Evolutionary conservation across 2,888 invertebrate species (phyloP).

Genomic region (Polylopha cassiicola): DNA sequence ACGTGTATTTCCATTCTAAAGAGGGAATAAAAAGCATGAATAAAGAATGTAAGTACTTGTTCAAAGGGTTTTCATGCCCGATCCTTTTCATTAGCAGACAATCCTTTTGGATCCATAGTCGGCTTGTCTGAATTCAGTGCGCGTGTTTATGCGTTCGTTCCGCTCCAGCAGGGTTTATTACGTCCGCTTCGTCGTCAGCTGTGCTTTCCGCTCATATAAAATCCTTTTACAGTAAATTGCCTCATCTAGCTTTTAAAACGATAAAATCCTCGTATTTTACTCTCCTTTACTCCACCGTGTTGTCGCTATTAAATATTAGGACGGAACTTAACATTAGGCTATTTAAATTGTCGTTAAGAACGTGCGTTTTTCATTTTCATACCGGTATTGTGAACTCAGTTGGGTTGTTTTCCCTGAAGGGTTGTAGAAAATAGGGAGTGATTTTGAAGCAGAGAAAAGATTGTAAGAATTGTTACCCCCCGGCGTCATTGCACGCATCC

Average conservation of each 20-base stretch:
- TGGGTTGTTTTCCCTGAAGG: slow-evolving; percentile 31
- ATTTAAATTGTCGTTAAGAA: slow-evolving; percentile 15
- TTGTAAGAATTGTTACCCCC: slow-evolving; percentile 44
- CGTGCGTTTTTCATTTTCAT: slow-evolving; percentile 18
- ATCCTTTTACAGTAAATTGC: slow-evolving; percentile 57
- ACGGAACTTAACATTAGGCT: slow-evolving; percentile 7
- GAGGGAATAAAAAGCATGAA: too few species aligned
- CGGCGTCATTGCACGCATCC: slow-evolving; percentile 50
- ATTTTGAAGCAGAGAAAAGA: slow-evolving; percentile 47
- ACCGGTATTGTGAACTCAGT: slow-evolving; percentile 25
- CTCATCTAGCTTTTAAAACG: slow-evolving; percentile 42
- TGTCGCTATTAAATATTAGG: slow-evolving; percentile 21
- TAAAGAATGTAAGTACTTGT: too few species aligned
- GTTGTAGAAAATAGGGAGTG: slow-evolving; percentile 45
- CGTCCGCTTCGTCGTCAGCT: slow-evolving; percentile 51
- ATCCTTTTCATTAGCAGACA: too few species aligned
- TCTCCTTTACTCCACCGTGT: slow-evolving; percentile 5
- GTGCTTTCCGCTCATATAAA: slow-evolving; percentile 45
- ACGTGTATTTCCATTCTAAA: too few species aligned
- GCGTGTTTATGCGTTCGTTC: slow-evolving; percentile 49
- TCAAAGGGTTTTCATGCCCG: too few species aligned
- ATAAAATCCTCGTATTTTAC: slow-evolving; percentile 41
- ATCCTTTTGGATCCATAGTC: slow-evolving; percentile 5
- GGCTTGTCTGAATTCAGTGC: slow-evolving; percentile 9
- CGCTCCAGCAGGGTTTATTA: slow-evolving; percentile 56